Evolutionary conservation across 2,797 vertebrate genomes (phyloP), one percentile per base, ranked within the genome.

Genomic region (Kryptolebias ocellatus): DNA sequence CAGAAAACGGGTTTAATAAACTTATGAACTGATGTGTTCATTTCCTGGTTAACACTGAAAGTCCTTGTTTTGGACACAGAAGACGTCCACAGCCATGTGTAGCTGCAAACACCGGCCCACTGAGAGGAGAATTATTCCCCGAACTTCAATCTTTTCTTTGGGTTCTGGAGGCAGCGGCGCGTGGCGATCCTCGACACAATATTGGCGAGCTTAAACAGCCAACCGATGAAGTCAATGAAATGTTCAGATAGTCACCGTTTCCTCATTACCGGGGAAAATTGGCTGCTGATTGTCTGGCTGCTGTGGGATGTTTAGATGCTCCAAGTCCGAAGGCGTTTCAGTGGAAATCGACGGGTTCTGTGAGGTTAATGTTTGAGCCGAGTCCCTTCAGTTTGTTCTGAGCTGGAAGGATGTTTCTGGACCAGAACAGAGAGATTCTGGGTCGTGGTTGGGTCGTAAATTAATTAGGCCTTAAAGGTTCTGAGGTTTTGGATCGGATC

Each of bases 171-270:
- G 24, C 20, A 1, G 49, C 0, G 1, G 15, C 1, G 28, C 20
- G 50, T 47, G 7, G 18, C 14, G 45, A 63, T 39, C 57, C 66
- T 54, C 53, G 10, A 55, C 45, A 29, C 16, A 55, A n/a, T 55
- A 81, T 59, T 45, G 68, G 68, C 52, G 28, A 29, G 55, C 27
- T 39, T 45, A 65, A 72, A 53, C 1, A 49, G 61, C 0, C n/a
- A 60, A 50, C 56, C n/a, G 24, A 14, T 70, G 42, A 27, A 47
- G 80, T 62, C 67, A 60, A 71, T 60, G 70, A 79, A 53, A 65
- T 62, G 31, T 47, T 67, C 39, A 67, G 31, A 47, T 55, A 44
- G 60, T 5, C 64, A 0, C 60, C 0, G 65, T 34, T 67, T 73
- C 51, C 53, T 65, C 60, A 59, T 71, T 74, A 68, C 31, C 20